Evolutionary conservation across 1,140 invertebrate genomes (phyloP).

Genomic region (Bombus polaris): DNA sequence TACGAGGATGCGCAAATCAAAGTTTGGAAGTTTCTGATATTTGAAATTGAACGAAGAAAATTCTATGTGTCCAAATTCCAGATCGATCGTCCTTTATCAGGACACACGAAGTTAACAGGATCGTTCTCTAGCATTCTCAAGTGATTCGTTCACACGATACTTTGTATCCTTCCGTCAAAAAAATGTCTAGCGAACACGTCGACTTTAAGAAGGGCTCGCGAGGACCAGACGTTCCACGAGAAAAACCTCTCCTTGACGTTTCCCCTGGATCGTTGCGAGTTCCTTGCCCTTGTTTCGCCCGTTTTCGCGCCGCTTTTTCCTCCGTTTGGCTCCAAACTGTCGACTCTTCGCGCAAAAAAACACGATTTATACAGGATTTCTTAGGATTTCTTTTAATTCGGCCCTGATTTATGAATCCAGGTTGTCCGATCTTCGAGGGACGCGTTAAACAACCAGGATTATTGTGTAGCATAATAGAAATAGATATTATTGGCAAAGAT

Average conservation of each 20-base stretch:
- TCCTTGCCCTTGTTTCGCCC: not conserved
- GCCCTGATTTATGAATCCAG: not conserved
- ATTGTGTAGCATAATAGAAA: not conserved
- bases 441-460: not conserved
- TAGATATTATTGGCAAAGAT: constrained; percentile 2
- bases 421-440: not conserved
- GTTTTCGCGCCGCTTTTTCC: constrained; percentile 18
- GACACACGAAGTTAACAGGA: too few species aligned
- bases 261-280: not conserved
- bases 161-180: not conserved
- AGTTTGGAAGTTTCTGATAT: too few species aligned
- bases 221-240: not conserved
- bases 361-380: constrained; percentile 21
- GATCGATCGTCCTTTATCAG: too few species aligned
- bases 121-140: not conserved
- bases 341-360: not conserved
- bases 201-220: not conserved
- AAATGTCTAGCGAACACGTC: not conserved
- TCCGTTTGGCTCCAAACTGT: constrained; percentile 2
- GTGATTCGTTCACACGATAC: not conserved
- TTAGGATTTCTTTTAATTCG: constrained; percentile 21
- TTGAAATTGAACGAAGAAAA: too few species aligned
- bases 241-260: not conserved
- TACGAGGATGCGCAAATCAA: too few species aligned
- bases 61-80: too few species aligned